A percentile compares a stretch with the other conserved stretches of the same genome.
phyloP scores from a whole-genome alignment of 1,140 invertebrate genomes.

The Dreissena polymorpha region DNA sequence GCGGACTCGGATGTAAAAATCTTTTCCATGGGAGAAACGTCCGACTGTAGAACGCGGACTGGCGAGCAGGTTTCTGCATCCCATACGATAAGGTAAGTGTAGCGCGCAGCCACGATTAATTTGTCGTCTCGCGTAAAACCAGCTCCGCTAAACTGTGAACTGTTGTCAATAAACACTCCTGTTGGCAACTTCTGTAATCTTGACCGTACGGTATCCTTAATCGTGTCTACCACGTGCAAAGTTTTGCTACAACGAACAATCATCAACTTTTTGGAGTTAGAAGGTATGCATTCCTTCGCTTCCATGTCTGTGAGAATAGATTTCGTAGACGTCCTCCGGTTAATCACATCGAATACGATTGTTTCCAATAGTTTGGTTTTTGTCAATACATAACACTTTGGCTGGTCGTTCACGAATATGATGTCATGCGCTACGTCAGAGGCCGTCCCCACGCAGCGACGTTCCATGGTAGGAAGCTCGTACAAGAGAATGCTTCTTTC shows the following conservation, averaged over 20 bases:
- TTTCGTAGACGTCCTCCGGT: slow-evolving; percentile 55
- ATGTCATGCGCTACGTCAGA: slow-evolving; percentile 68
- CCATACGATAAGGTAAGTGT: slow-evolving; percentile 74
- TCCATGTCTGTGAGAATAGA: slow-evolving; percentile 69
- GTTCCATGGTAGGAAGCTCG: slow-evolving; percentile 81
- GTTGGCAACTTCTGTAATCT: slow-evolving; percentile 65
- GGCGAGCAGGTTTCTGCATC: slow-evolving; percentile 65
- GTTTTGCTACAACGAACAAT: slow-evolving; percentile 64
- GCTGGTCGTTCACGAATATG: slow-evolving; percentile 59
- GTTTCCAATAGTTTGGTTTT: slow-evolving; percentile 65
- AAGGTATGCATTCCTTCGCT: slow-evolving; percentile 65
- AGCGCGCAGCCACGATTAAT: slow-evolving; percentile 67
- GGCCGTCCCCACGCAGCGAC: slow-evolving; percentile 63
- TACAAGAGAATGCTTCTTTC: slow-evolving; percentile 88
- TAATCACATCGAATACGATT: slow-evolving; percentile 64
- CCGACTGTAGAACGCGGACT: slow-evolving; percentile 67
- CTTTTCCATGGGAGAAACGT: slow-evolving; percentile 61
- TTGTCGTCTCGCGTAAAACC: slow-evolving; percentile 70
- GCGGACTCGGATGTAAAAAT: slow-evolving; percentile 68
- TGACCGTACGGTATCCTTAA: slow-evolving; percentile 54
- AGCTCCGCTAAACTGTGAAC: slow-evolving; percentile 68
- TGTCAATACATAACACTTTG: slow-evolving; percentile 69
- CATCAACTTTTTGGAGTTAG: slow-evolving; percentile 63
- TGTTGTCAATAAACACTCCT: slow-evolving; percentile 64
- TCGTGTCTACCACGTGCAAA: slow-evolving; percentile 64